A percentile compares a stretch with the other conserved stretches of the same genome.
Evolutionary conservation across 1,140 invertebrate genomes (phyloP).

Genomic region (Limonius californicus): DNA sequence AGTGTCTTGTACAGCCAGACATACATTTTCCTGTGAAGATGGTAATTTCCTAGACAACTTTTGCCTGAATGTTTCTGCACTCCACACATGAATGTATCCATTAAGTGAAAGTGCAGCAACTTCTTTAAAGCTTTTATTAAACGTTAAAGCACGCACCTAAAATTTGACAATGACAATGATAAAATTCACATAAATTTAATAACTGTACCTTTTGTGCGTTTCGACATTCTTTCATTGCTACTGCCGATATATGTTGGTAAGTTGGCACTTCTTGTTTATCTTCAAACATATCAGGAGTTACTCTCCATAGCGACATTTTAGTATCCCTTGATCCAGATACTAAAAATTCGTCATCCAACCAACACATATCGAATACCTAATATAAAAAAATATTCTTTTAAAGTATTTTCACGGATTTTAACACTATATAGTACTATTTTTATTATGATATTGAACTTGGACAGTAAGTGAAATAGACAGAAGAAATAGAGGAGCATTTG

Average conservation of each 20-base stretch:
- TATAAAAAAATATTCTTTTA: conserved; percentile 13
- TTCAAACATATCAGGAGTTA: conserved; percentile 51
- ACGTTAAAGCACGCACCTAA: conserved; percentile 83
- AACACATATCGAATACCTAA: conserved; percentile 83
- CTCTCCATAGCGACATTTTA: conserved; percentile 75
- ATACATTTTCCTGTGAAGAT: conserved; percentile 89
- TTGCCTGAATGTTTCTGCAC: conserved; percentile 79
- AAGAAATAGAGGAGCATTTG: no score
- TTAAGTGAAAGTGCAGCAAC: conserved; percentile 90
- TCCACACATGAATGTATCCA: conserved; percentile 91
- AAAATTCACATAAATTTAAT: neutral
- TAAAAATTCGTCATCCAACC: conserved; percentile 93
- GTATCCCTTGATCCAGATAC: conserved; percentile 92
- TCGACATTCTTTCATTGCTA: conserved; percentile 72
- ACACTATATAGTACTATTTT: neutral
- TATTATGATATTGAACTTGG: neutral
- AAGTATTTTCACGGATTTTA: neutral
- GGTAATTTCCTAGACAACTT: conserved; percentile 82
- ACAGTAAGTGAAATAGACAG: no score
- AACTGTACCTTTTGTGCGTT: conserved; percentile 50
- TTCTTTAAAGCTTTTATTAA: conserved; percentile 81
- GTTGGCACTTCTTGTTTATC: conserved; percentile 51
- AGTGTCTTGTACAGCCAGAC: conserved; percentile 78
- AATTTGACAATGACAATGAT: conserved; percentile 44
- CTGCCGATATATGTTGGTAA: conserved; percentile 61